phyloP scores from a whole-genome alignment of 2,888 invertebrate species.

The Cremastinae sp. region DNA sequence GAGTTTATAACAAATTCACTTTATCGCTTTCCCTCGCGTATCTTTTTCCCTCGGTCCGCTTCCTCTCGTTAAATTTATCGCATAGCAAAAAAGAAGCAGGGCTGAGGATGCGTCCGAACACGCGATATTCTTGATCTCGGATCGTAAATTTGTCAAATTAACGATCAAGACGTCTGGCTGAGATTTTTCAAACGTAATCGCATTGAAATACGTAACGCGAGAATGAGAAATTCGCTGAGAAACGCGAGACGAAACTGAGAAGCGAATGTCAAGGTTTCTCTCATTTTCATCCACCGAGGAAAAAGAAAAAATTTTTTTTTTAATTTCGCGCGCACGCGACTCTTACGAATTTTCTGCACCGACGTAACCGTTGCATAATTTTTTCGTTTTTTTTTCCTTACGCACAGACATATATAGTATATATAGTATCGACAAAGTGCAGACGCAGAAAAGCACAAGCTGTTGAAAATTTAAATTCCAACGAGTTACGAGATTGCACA shows the following conservation, averaged over 20 bases:
- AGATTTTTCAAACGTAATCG: conserved; percentile 5
- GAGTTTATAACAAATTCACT: conserved; percentile 12
- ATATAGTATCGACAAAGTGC: neutral
- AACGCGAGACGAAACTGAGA: too few species aligned
- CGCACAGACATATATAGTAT: conserved; percentile 22
- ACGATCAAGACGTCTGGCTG: neutral
- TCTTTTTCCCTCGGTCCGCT: neutral
- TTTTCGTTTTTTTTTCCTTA: neutral
- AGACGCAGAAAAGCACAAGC: neutral
- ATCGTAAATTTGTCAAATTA: conserved; percentile 22
- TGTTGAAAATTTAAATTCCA: conserved; percentile 14
- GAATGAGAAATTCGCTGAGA: conserved; percentile 1
- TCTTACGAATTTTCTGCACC: conserved; percentile 25
- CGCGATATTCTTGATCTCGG: conserved; percentile 3
- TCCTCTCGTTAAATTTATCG: neutral
- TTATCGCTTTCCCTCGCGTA: neutral
- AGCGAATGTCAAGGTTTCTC: conserved; percentile 37
- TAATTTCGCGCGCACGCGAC: conserved; percentile 18
- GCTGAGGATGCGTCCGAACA: conserved; percentile 10
- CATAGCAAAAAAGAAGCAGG: neutral
- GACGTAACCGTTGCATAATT: conserved; percentile 32
- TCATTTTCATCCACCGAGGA: neutral
- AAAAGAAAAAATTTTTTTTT: conserved; percentile 16
- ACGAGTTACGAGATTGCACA: conserved; percentile 34
- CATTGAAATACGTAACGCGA: neutral